Percentiles rank a stretch among this genome's conserved stretches.
Evolutionary conservation across 2,888 invertebrate species (phyloP).

Genomic region (Hybos culiciformis): DNA sequence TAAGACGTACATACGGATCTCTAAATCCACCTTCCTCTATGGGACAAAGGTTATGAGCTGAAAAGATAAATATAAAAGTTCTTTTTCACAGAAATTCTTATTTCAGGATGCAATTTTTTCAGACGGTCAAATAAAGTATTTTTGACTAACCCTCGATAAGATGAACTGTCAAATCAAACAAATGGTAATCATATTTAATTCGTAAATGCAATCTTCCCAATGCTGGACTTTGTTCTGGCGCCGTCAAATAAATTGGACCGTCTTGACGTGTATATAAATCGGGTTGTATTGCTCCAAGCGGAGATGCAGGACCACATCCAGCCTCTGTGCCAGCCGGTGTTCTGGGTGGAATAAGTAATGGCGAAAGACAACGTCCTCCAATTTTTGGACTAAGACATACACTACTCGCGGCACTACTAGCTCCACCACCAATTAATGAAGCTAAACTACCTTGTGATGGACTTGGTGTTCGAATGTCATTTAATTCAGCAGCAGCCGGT

Average conservation of each 20-base stretch:
- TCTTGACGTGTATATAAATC: constrained; percentile 73
- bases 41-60: constrained; percentile 69
- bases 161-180: constrained; percentile 81
- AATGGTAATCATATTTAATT: constrained; percentile 77
- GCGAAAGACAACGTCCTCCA: constrained; percentile 53
- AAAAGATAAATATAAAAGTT: constrained; percentile 17
- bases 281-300: constrained; percentile 71
- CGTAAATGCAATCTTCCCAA: constrained; percentile 73
- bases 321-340: constrained; percentile 35
- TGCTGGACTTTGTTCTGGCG: constrained; percentile 47
- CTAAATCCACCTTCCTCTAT: constrained; percentile 78
- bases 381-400: constrained; percentile 25
- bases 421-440: constrained; percentile 39
- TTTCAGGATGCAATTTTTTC: background rate
- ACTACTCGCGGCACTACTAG: constrained; percentile 19
- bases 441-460: constrained; percentile 59
- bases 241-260: constrained; percentile 59
- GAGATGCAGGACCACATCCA: constrained; percentile 38
- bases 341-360: constrained; percentile 60
- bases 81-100: background rate
- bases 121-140: background rate
- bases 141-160: constrained; percentile 64
- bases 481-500: constrained; percentile 35
- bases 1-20: constrained; percentile 75
- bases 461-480: constrained; percentile 43